A percentile compares a stretch with the other conserved stretches of the same genome.
phyloP scores from a whole-genome alignment of 2,797 vertebrate species.

The Poeciliopsis paucimaculata region DNA sequence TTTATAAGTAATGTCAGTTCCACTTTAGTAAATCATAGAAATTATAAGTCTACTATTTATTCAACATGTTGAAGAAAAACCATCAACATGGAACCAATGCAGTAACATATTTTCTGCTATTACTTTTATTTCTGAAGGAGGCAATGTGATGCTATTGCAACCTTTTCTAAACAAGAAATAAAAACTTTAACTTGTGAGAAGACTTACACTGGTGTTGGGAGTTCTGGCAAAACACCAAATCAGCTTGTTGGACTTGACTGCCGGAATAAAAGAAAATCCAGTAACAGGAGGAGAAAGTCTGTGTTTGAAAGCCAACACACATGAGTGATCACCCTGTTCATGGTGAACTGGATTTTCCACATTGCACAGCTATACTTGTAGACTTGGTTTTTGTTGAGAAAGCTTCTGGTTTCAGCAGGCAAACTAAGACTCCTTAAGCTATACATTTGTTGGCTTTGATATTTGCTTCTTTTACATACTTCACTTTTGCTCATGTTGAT shows the following conservation, averaged over 20 bases:
- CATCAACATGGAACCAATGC: not conserved
- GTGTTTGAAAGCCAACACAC: not conserved
- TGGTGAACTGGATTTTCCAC: not conserved
- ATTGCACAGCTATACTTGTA: not conserved
- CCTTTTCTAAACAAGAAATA: not conserved
- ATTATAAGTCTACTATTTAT: not conserved
- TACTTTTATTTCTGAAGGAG: not conserved
- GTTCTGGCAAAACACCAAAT: not conserved
- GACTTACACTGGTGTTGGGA: not conserved
- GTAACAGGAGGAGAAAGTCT: not conserved
- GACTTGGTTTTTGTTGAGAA: not conserved
- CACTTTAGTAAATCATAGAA: not conserved
- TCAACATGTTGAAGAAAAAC: not conserved
- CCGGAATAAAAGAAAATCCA: not conserved
- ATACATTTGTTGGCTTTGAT: too few relatives aligned
- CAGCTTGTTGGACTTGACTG: not conserved
- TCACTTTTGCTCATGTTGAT: too few relatives aligned
- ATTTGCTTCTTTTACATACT: not conserved
- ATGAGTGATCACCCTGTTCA: not conserved
- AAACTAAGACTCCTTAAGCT: not conserved
- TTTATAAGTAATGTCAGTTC: not conserved
- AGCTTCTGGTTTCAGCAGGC: not conserved
- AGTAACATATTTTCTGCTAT: not conserved
- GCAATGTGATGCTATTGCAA: not conserved
- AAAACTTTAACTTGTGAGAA: not conserved